These are phyloP conservation scores for Haemorhous mexicanus DNA, from an alignment of 2,113 vertebrate species.

Conservation along the genomic window DNA sequence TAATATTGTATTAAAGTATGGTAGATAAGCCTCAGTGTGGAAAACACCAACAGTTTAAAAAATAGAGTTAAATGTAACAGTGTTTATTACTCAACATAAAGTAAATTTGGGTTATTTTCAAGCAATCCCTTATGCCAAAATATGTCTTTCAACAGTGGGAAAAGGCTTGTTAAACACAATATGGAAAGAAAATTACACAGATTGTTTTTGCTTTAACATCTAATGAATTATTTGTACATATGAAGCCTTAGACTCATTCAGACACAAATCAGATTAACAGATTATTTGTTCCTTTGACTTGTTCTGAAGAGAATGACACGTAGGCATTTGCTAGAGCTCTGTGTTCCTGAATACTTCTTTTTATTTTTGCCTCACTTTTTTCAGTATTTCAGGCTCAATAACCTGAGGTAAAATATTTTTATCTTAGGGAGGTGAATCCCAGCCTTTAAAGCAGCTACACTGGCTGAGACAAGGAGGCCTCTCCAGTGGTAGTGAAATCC, in stretches of 20 bases:
- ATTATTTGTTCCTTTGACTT: neutral
- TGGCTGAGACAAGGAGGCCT: constrained; percentile 19
- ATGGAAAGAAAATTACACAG: neutral
- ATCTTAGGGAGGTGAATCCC: neutral
- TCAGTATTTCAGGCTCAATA: neutral
- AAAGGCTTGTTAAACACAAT: neutral
- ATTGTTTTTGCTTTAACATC: constrained; percentile 10
- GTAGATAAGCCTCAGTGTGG: neutral
- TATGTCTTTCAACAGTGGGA: neutral
- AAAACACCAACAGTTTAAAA: neutral
- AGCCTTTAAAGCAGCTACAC: neutral
- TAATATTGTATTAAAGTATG: neutral
- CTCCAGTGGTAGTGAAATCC: constrained; percentile 11
- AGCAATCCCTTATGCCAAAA: constrained; percentile 19
- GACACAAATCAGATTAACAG: neutral
- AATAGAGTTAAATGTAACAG: neutral
- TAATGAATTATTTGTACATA: neutral
- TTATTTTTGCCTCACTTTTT: neutral
- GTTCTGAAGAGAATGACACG: neutral
- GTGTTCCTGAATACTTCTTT: neutral
- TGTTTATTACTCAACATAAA: neutral
- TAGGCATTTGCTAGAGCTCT: neutral
- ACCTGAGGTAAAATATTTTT: neutral
- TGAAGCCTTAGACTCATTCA: neutral
- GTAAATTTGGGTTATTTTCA: constrained; percentile 36